Conservation (phyloP, 2,888 invertebrate genomes). For the Achlya flavicornis region DNA sequence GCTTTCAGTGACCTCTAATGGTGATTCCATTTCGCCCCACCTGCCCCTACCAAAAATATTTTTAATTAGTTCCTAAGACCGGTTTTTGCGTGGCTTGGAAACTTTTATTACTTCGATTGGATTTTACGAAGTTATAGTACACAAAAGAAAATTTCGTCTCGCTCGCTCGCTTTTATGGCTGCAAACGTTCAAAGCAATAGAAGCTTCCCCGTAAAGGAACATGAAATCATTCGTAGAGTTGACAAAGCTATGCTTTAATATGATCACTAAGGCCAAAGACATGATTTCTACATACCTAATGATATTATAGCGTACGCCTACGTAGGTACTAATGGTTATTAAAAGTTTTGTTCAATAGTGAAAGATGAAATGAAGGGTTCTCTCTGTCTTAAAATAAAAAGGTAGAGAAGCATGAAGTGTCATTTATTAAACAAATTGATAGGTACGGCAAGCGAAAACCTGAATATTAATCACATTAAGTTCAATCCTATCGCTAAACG, state of each 20-base stretch:
- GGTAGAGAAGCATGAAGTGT: slow-evolving; percentile 36
- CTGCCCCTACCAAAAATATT: slow-evolving; percentile 27
- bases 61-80: slow-evolving; percentile 14
- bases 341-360: not conserved
- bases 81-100: slow-evolving; percentile 9
- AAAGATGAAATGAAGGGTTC: not conserved
- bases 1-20: slow-evolving; percentile 59
- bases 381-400: slow-evolving; percentile 5
- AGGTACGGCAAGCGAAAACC: slow-evolving; percentile 49
- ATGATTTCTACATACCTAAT: not conserved
- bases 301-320: not conserved
- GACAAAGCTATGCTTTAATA: too few relatives aligned
- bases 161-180: not conserved
- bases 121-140: not conserved
- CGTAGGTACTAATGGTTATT: too few relatives aligned
- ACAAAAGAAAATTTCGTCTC: not conserved
- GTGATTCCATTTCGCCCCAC: slow-evolving; percentile 56
- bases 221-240: not conserved
- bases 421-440: slow-evolving; percentile 52
- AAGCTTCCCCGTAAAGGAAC: not conserved
- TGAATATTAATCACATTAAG: slow-evolving; percentile 49
- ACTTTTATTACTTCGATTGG: slow-evolving; percentile 6
- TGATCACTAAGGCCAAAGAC: not conserved
- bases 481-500: slow-evolving; percentile 22
- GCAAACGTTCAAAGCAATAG: not conserved